A percentile compares a stretch with the other conserved stretches of the same genome.
phyloP scores from a whole-genome alignment of 2,888 invertebrate species.

The Xylocampa areola region DNA sequence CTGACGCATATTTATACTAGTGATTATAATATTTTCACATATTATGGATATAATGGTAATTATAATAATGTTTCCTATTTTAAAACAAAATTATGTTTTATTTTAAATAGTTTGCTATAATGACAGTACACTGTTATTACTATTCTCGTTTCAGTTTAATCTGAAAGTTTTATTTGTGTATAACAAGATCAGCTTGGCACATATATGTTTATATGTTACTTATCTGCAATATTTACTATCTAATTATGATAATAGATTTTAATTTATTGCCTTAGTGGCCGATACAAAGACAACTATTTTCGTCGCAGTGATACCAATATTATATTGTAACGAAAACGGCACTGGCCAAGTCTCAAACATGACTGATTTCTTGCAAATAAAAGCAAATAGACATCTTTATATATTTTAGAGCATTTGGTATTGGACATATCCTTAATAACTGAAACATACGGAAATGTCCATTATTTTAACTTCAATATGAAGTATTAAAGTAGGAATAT shows the following conservation, averaged over 20 bases:
- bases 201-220: slow-evolving; percentile 71
- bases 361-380: slow-evolving; percentile 28
- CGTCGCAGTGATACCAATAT: slow-evolving; percentile 47
- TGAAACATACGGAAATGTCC: slow-evolving; percentile 35
- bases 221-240: slow-evolving; percentile 76
- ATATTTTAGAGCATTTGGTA: slow-evolving; percentile 25
- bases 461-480: slow-evolving; percentile 54
- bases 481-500: slow-evolving; percentile 67
- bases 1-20: slow-evolving; percentile 69
- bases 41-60: slow-evolving; percentile 72
- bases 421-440: slow-evolving; percentile 24
- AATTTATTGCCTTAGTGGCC: slow-evolving; percentile 75
- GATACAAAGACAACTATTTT: slow-evolving; percentile 58
- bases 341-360: slow-evolving; percentile 20
- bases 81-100: slow-evolving; percentile 75
- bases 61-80: slow-evolving; percentile 76
- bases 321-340: slow-evolving; percentile 25
- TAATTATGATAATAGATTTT: slow-evolving; percentile 73
- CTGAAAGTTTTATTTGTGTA: slow-evolving; percentile 70
- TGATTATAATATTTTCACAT: slow-evolving; percentile 76
- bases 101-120: slow-evolving; percentile 71
- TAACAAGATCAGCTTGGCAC: slow-evolving; percentile 66
- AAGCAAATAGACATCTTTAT: slow-evolving; percentile 30
- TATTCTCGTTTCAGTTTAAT: slow-evolving; percentile 66
- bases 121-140: slow-evolving; percentile 66